Evolutionary conservation across 35 echinoderm and acorn worm species (phyloP).

Genomic region (Heliocidaris tuberculata): DNA sequence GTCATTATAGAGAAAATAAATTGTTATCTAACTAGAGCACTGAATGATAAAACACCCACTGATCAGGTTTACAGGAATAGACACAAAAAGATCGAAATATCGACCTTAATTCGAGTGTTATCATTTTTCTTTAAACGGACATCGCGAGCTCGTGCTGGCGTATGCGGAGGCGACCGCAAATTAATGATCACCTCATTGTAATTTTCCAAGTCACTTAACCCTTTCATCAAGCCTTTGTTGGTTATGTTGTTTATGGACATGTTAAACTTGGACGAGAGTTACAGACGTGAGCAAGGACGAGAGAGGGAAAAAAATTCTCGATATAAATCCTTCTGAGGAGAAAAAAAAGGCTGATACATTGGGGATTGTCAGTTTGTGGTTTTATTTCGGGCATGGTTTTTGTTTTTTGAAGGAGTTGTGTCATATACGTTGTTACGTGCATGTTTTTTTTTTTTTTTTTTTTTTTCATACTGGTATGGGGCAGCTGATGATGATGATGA

Average conservation of each 20-base stretch:
- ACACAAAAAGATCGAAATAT: neutral
- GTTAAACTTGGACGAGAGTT: neutral
- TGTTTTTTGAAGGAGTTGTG: neutral
- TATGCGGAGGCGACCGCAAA: neutral
- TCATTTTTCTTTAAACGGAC: neutral
- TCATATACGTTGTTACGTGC: neutral
- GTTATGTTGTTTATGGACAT: neutral
- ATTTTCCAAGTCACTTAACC: neutral
- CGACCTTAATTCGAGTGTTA: neutral
- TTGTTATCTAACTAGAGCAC: neutral
- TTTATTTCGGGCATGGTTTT: neutral
- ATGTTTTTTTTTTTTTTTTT: too few species aligned
- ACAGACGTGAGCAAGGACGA: conserved; percentile 6
- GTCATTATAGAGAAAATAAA: neutral
- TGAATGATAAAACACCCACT: neutral
- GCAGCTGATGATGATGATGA: neutral
- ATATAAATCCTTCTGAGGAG: neutral
- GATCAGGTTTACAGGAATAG: neutral
- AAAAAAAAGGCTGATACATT: neutral
- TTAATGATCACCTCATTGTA: neutral
- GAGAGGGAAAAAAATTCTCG: neutral
- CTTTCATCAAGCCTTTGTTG: neutral
- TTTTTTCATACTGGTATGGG: neutral
- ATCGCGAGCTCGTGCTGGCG: neutral
- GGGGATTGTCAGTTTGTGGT: neutral